Evolutionary conservation across 2,113 vertebrate genomes (phyloP), one percentile per base, ranked within the genome.

Genomic region (Hippocampus barbouri): DNA sequence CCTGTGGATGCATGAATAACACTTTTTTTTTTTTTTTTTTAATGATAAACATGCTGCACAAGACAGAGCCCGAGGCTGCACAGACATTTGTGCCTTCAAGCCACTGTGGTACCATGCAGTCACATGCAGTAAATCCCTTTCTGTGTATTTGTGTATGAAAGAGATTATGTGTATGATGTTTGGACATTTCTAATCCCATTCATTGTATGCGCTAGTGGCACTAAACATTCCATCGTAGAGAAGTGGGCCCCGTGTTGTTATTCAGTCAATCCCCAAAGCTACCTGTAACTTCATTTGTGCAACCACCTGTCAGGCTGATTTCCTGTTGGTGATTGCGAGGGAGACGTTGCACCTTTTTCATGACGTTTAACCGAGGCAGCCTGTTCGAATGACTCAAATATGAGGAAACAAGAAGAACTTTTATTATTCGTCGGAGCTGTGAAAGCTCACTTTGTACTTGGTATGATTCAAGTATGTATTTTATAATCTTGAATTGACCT

Each of bases 201-300:
- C 68, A 65, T 71, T 59, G 61, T 82, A 21, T 70, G 34, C 61
- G 40, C 21, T 3, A 27, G 40, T 57, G 23, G 59, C 67, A 61
- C n/a, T 49, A 64, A 63, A 43, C 66, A 86, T 80, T 79, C 75
- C 73, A 14, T 38, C 47, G 43, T 74, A 78, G 66, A 74, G 70
- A 69, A 41, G 3, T 67, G 40, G 57, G 38, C 53, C 30, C 69
- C 59, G 54, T 12, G 23, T 65, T 54, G 60, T 61, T 47, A 56
- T 12, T 56, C 23, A 27, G 23, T 34, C 14, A 54, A 40, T 10
- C 59, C 23, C 57, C 20, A 76, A 34, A 34, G 30, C 30, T 34
- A 30, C 30, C 53, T 49, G 64, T 25, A 45, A 8, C 7, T 27
- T 9, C 21, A 20, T 74, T 60, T 61, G 40, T 41, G 6, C 7